These are phyloP conservation scores for Agrochola macilenta DNA, from an alignment of 2,888 invertebrate genomes.

Conservation along the genomic window DNA sequence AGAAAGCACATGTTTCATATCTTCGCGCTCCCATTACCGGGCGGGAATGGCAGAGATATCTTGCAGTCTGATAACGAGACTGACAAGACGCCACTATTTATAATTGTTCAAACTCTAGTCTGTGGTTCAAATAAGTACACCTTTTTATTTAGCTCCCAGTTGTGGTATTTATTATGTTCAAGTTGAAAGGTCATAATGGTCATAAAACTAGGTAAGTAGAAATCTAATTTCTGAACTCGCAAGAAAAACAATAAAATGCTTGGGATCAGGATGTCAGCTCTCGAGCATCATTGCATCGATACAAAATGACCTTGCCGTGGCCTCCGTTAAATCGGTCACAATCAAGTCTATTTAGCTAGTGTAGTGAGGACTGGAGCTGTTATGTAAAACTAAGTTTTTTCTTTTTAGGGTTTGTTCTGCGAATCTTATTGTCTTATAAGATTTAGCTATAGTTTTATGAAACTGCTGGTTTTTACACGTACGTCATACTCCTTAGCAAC, in stretches of 20 bases:
- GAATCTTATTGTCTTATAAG: neutral
- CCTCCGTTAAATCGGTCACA: constrained; percentile 5
- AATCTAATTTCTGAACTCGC: neutral
- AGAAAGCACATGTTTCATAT: constrained; percentile 36
- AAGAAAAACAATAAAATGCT: neutral
- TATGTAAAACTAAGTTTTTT: neutral
- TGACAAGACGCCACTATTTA: neutral
- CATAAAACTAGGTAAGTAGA: neutral
- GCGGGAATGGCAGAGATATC: neutral
- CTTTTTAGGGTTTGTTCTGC: neutral
- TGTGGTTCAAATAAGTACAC: too few relatives aligned
- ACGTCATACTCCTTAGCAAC: neutral
- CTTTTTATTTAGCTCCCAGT: neutral
- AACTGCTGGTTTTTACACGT: neutral
- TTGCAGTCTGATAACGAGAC: neutral
- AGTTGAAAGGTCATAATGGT: neutral
- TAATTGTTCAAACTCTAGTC: too few relatives aligned
- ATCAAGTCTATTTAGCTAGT: constrained; percentile 5
- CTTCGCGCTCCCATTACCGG: constrained; percentile 6
- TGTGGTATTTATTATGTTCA: neutral
- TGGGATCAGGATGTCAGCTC: constrained; percentile 4
- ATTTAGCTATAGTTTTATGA: too few relatives aligned
- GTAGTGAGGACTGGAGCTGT: neutral
- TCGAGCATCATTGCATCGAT: constrained; percentile 1
- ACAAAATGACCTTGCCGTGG: constrained; percentile 14